phyloP scores from a whole-genome alignment of 2,113 vertebrate genomes.

The Chaetorhynchus papuensis region DNA sequence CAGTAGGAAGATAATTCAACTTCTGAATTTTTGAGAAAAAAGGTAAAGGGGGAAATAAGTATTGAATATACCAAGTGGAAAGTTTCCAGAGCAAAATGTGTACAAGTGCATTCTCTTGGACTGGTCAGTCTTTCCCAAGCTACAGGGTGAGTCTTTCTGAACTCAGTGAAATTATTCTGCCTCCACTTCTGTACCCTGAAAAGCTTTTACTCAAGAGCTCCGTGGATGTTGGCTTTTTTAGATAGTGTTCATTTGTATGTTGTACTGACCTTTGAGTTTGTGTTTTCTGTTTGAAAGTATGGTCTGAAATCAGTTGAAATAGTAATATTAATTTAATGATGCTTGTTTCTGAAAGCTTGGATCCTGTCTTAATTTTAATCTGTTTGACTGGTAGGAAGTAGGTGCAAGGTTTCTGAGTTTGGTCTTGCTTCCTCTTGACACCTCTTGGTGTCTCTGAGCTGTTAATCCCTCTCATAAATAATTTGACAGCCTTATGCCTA shows the following conservation, averaged over 20 bases:
- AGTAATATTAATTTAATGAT: background rate
- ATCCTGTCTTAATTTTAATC: background rate
- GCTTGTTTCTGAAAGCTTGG: background rate
- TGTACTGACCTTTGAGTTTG: background rate
- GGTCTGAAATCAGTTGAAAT: background rate
- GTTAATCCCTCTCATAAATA: background rate
- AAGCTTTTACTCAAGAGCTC: background rate
- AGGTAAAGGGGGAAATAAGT: background rate
- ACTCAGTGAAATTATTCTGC: background rate
- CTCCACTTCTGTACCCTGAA: background rate
- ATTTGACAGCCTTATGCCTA: background rate
- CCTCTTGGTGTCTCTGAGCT: background rate
- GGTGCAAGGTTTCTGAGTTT: background rate
- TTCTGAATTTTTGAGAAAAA: background rate
- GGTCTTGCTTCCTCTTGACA: background rate
- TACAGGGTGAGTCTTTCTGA: background rate
- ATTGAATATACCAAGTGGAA: background rate
- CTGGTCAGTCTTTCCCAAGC: background rate
- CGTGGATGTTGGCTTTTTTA: background rate
- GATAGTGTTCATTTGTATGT: background rate
- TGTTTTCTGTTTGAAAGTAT: background rate
- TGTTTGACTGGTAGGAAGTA: background rate
- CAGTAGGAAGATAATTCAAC: background rate
- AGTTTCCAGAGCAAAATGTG: background rate
- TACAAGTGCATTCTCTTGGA: background rate